Evolutionary conservation across 1,140 invertebrate genomes (phyloP), one percentile per base, ranked within the genome.

Genomic region (Adelges cooleyi): DNA sequence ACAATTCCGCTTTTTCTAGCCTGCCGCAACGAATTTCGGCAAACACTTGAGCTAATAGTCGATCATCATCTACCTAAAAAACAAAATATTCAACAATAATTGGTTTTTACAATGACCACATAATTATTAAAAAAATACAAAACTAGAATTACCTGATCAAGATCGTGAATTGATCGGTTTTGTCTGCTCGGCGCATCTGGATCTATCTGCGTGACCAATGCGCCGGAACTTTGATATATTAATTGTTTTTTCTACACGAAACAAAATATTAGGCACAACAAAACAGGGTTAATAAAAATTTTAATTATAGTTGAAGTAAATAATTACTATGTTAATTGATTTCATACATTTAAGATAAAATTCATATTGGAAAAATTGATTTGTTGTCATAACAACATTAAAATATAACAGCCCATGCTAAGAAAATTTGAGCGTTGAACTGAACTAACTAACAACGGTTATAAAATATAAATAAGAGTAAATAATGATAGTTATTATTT

Each of bases 161-260:
- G 77, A 72, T 92, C 86, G 76, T 95, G 92, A 17, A 97, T 76
- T 22, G 82, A 81, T 72, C 82, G 85, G 18, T 84, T 84, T 71
- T 95, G 84, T 66, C 91, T 79, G 20, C 84, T 76, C 0, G 89
- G 86, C 33, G 92, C 92, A 84, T 98, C 94, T n/a, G 93, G 93
- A 77, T 98, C 93, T 70, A 97, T 76, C 69, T 83, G 81, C 13
- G 83, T 81, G 0, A 92, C 83, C 52, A 89, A 77, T 62, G 80
- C 77, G 49, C 81, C 75, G 1, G 76, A 75, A 27, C 79, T 80
- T 13, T 71, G 67, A 71, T 84, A 84, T 0, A 79, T 77, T 13
- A 83, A 80, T 2, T 76, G 76, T 50, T 68, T 54, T 38, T 69
- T 66, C 67, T 68, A 59, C n/a, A n/a, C n/a, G n/a, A 46, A 66